Evolutionary conservation across 2,797 vertebrate species (phyloP).

Genomic region (Danio kyathit): DNA sequence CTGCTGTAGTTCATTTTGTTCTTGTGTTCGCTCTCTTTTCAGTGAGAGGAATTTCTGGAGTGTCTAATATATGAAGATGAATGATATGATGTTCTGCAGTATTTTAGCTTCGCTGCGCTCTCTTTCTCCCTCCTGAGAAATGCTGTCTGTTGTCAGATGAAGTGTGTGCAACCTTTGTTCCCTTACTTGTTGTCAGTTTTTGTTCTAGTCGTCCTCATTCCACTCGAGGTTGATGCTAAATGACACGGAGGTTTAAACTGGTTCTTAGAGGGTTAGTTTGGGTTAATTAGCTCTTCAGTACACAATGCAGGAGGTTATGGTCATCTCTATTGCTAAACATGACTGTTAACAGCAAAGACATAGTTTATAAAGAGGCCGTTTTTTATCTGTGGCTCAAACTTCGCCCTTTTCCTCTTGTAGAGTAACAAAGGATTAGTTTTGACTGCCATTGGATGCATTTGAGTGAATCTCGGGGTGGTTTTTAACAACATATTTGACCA

Average conservation of each 20-base stretch:
- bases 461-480: not conserved
- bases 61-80: slow-evolving; percentile 40
- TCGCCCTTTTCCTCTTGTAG: not conserved
- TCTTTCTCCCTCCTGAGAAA: slow-evolving; percentile 22
- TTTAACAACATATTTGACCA: not conserved
- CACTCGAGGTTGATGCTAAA: slow-evolving; percentile 9
- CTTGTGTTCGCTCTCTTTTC: slow-evolving; percentile 1
- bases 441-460: slow-evolving; percentile 15
- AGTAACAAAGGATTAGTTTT: slow-evolving; percentile 1
- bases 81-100: slow-evolving; percentile 28
- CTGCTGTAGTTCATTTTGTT: slow-evolving; percentile 30
- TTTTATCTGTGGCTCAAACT: not conserved
- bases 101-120: slow-evolving; percentile 9
- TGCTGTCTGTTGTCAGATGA: slow-evolving; percentile 26
- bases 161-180: slow-evolving; percentile 22
- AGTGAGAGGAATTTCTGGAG: slow-evolving; percentile 27
- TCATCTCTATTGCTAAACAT: slow-evolving; percentile 5
- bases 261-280: slow-evolving; percentile 22
- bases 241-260: slow-evolving; percentile 33
- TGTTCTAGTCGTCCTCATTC: slow-evolving; percentile 9
- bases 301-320: slow-evolving; percentile 26
- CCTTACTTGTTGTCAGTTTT: slow-evolving; percentile 20
- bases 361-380: not conserved
- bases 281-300: slow-evolving; percentile 35
- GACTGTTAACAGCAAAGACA: slow-evolving; percentile 12